Evolutionary conservation across 2,113 vertebrate species (phyloP).

Genomic region (Budorcas taxicolor): DNA sequence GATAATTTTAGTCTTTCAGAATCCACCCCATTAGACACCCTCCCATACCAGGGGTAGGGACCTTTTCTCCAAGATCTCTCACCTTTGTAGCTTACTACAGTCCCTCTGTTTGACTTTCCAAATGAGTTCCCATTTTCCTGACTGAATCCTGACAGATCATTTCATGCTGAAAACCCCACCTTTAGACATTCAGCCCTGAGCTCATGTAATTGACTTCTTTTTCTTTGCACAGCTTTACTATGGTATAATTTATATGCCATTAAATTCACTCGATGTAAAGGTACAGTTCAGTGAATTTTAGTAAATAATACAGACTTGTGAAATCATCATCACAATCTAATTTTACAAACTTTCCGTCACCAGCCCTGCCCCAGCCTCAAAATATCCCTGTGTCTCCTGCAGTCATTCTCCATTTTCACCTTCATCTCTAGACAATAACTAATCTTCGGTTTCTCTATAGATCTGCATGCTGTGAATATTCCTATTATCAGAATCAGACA

Average conservation of each 20-base stretch:
- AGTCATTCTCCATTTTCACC: neutral
- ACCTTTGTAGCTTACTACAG: neutral
- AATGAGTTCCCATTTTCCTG: neutral
- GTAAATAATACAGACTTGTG: neutral
- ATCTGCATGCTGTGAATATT: neutral
- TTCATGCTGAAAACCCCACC: neutral
- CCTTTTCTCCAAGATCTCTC: neutral
- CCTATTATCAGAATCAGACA: neutral
- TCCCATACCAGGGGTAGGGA: fast-evolving
- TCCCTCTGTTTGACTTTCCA: neutral
- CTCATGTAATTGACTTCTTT: neutral
- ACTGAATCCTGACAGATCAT: neutral
- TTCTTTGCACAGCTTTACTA: neutral
- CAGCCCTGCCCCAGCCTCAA: too few species aligned
- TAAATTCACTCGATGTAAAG: neutral
- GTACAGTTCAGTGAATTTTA: neutral
- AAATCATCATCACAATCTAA: neutral
- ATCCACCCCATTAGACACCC: neutral
- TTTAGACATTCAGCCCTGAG: neutral
- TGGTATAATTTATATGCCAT: neutral
- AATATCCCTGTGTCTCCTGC: neutral
- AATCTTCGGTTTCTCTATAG: neutral
- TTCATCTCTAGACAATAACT: neutral
- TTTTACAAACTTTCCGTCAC: neutral
- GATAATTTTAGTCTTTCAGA: neutral